Conservation (phyloP, 1,140 invertebrate species). For the Temnothorax curvispinosus region DNA sequence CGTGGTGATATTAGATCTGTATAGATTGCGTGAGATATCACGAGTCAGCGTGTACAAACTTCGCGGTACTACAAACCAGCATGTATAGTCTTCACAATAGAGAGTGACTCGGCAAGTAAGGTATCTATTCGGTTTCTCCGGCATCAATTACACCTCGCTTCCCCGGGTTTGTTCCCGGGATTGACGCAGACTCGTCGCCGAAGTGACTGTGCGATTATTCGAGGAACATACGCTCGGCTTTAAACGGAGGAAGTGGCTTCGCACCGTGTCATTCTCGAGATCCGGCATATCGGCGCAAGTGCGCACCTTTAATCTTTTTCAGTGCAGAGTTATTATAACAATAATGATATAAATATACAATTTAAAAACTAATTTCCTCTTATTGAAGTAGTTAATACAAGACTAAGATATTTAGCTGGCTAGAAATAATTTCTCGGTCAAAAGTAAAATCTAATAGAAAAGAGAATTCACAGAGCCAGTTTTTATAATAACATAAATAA, state of each 20-base stretch:
- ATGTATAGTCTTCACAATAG: constrained; percentile 21
- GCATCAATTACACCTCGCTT: constrained; percentile 41
- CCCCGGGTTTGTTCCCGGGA: constrained; percentile 5
- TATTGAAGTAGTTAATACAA: neutral
- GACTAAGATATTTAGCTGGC: neutral
- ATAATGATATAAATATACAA: neutral
- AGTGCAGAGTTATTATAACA: neutral
- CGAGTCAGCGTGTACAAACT: constrained; percentile 30
- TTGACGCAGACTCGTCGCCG: constrained; percentile 30
- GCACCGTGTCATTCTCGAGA: neutral
- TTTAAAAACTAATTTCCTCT: neutral
- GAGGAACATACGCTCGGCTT: constrained; percentile 14
- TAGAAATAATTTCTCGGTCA: neutral
- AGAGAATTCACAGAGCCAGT: neutral
- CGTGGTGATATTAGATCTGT: neutral
- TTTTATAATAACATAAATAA: neutral
- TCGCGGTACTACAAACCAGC: constrained; percentile 3
- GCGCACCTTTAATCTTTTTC: constrained; percentile 33
- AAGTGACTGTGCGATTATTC: constrained; percentile 40
- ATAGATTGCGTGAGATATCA: neutral
- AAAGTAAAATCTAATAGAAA: neutral
- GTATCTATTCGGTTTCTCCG: neutral
- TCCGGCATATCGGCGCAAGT: neutral
- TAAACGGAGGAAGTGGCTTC: constrained; percentile 16
- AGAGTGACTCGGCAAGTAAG: constrained; percentile 28